Base-by-base conservation (phyloP, 1,140 invertebrate species). In the Pteromalus puparum region DNA sequence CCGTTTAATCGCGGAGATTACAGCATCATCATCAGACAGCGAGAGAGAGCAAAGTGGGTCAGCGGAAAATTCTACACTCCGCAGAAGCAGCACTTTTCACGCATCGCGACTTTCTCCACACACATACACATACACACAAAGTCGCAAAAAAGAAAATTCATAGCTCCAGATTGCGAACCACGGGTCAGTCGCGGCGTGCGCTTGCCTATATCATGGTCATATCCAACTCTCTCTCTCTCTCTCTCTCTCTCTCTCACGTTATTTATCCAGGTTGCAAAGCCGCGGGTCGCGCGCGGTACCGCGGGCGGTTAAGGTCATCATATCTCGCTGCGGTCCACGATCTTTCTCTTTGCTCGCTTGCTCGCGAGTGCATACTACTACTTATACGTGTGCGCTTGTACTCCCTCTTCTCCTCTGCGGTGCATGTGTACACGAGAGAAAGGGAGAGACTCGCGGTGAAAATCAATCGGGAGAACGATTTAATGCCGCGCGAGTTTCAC, bases 281-380 rank as follows among this genome's bases (percentile, higher is more conserved):
- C 34, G 53, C 53, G 53, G 73, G 28, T 34, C 73, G 28, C 34
- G 28, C 30, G 13, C 26, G 6, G 38, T 26, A 30, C 28, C 26
- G 67, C 73, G 15, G 78, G 21, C 53, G 65, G 34, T 46, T 24
- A 67, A 80, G 61, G 70, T 28, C 68, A 74, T 42, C 77, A 70
- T 70, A 72, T 84, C 68, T 77, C 77, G 61, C 82, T 26, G 67
- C 53, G 73, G 74, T 61, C 76, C 42, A 86, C 85, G 80, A 72
- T 86, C 82, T 83, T 74, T 86, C 85, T 46, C 53, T 81, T 79
- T 78, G 42, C 42, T 24, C 70, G 28, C 72, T 3, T n/a, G n/a
- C n/a, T 34, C 72, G 72, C 34, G 74, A 76, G 34, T 6, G 26
- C 68, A 30, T 30, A 30, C 5, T 0, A 13, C 26, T 67, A 67